Evolutionary conservation across 2,113 vertebrate genomes (phyloP), one percentile per base, ranked within the genome.

Genomic region (Siniperca chuatsi): DNA sequence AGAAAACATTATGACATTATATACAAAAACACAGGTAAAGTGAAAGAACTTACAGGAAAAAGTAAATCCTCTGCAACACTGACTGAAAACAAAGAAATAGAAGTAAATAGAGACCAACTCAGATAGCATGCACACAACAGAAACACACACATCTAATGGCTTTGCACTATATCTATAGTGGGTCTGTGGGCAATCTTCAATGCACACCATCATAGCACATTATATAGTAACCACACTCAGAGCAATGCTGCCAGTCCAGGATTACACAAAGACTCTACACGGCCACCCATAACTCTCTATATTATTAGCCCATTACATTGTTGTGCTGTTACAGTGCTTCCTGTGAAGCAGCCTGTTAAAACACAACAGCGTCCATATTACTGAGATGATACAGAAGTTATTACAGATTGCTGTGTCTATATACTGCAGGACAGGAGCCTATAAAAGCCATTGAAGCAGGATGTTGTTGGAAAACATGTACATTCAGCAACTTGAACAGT

Each of bases 241-340:
- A 75, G 57, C n/a, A 52, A 61, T 44, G 66, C 61, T 46, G 54
- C 62, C 68, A 37, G 66, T 70, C 65, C 73, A 64, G 23, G 7
- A 72, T 65, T 74, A 75, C 75, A 79, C 25, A 79, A 44, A 29
- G 70, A 55, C 40, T 60, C 57, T 52, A 69, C 33, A 58, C 15
- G 40, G n/a, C 58, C 66, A 57, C 58, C 66, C 21, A 75, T 54
- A 61, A 67, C 65, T 37, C 35, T 58, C 12, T n/a, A 25, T 67
- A 71, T 85, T 80, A 92, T 89, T 64, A 83, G 50, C 42, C 85
- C 78, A 85, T 90, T 85, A 84, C 57, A 76, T n/a, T 79, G 75
- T 35, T 48, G 57, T 67, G 55, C 68, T 86, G 64, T 75, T 75
- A 42, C 77, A 65, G 64, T 20, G 44, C 85, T 91, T 86, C 81